Conservation (phyloP, 2,888 invertebrate genomes). For the Punctoribates punctum region DNA sequence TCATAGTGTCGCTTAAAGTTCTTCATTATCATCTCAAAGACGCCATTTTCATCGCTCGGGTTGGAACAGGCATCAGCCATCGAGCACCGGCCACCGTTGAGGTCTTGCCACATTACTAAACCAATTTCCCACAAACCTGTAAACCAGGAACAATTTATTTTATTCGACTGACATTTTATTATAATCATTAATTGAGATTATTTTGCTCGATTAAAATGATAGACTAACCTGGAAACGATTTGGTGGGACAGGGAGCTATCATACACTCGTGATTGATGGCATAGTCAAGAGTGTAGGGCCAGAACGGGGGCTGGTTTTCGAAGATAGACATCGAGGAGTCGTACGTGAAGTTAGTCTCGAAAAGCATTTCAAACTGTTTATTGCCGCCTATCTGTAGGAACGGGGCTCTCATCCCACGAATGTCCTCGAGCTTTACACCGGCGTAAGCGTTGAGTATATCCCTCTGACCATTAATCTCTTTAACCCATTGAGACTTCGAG, state of each 20-base stretch:
- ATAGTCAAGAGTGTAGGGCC: slow-evolving; percentile 95
- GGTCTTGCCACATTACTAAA: slow-evolving; percentile 96
- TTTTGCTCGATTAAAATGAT: background rate
- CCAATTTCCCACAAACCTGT: slow-evolving; percentile 56
- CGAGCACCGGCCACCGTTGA: slow-evolving; percentile 80
- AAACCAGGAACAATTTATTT: background rate
- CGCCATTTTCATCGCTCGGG: slow-evolving; percentile 79
- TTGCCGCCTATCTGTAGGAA: slow-evolving; percentile 89
- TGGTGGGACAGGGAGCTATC: slow-evolving; percentile 91
- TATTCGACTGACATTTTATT: too few relatives aligned
- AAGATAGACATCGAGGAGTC: slow-evolving; percentile 94
- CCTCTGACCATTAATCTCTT: slow-evolving; percentile 89
- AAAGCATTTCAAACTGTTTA: slow-evolving; percentile 95
- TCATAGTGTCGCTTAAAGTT: slow-evolving; percentile 92
- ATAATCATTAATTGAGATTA: too few relatives aligned
- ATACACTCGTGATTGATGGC: slow-evolving; percentile 92
- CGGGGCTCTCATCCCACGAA: slow-evolving; percentile 93
- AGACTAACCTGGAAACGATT: slow-evolving; percentile 73
- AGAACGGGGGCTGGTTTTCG: slow-evolving; percentile 87
- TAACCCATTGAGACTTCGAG: slow-evolving; percentile 90
- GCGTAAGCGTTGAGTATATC: slow-evolving; percentile 80
- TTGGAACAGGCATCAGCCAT: slow-evolving; percentile 94
- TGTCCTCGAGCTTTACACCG: slow-evolving; percentile 80
- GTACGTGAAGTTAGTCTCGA: slow-evolving; percentile 90
- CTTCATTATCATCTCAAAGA: slow-evolving; percentile 88